Evolutionary conservation across 1,140 invertebrate genomes (phyloP), one percentile per base, ranked within the genome.

Genomic region (Hormaphis cornu): DNA sequence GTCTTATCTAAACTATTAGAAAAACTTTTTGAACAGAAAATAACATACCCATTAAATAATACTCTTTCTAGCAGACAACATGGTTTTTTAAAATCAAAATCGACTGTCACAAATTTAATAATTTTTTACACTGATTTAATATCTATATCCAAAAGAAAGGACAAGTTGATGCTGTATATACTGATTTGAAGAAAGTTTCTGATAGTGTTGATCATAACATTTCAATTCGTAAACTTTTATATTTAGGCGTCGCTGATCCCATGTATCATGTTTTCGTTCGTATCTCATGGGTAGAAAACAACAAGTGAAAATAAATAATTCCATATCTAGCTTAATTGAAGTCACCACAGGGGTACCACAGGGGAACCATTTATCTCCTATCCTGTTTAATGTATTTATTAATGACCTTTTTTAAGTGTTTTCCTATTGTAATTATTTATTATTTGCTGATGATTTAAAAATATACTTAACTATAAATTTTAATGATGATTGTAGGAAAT

Each of bases 131-230:
- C 30, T 1, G 40, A 35, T 52, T 3, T 54, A 35, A 20, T 35
- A 30, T 14, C 26, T n/a, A 22, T 28, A 20, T 71, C 18, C n/a
- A 58, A 8, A 26, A 24, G 20, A 33, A 33, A 14, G n/a, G 14
- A 18, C 54, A 69, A 50, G 59, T 72, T 40, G 56, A 71, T 33
- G 33, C 37, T 35, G 22, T 58, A 14, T 71, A 71, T 35, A 61
- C 56, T 3, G 58, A 72, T 54, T 56, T 72, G 3, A 50, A 12
- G 8, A 72, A 72, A 71, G 54, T 46, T 18, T 71, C 54, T 22
- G 50, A 72, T 26, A 50, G 22, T 44, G 71, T 72, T 5, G 35
- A 66, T 52, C 8, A 44, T 22, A 16, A 61, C 20, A 22, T 71
- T 33, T 33, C 66, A 26, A 24, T 54, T 18, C 14, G 9, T 9